A percentile compares a stretch with the other conserved stretches of the same genome.
These are phyloP conservation scores for Onychomys arenicola DNA, from an alignment of 2,797 vertebrate species.

Conservation along the genomic window DNA sequence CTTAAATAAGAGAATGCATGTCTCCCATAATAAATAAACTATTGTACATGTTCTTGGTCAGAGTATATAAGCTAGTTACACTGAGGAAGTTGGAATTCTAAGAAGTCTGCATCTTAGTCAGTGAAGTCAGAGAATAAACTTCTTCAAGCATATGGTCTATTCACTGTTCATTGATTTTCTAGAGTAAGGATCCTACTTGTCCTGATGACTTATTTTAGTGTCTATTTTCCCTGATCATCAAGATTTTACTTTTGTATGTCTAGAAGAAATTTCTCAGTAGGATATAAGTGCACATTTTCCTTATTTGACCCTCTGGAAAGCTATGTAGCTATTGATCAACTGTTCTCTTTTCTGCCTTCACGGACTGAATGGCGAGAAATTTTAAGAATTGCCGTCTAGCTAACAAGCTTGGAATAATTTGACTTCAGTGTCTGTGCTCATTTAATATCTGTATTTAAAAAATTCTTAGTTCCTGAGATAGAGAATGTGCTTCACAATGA, in stretches of 20 bases:
- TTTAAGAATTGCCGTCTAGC: constrained; percentile 56
- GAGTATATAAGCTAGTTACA: background rate
- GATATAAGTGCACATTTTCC: constrained; percentile 5
- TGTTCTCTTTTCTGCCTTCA: background rate
- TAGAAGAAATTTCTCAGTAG: constrained; percentile 43
- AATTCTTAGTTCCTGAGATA: constrained; percentile 60
- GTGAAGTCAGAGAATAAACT: constrained; percentile 1
- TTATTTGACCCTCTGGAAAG: constrained; percentile 56
- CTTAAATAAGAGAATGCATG: background rate
- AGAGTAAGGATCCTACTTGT: background rate
- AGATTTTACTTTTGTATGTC: constrained; percentile 41
- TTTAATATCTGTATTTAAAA: constrained; percentile 52
- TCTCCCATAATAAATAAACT: background rate
- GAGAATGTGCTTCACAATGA: constrained; percentile 66
- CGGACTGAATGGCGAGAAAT: constrained; percentile 48
- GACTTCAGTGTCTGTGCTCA: constrained; percentile 47
- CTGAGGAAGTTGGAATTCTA: background rate
- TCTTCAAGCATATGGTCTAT: background rate
- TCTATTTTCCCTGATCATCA: constrained; percentile 53
- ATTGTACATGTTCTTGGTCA: background rate
- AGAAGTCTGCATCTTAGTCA: background rate
- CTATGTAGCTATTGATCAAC: constrained; percentile 63
- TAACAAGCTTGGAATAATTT: constrained; percentile 54
- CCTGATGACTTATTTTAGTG: background rate
- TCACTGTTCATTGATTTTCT: constrained; percentile 36